Base-by-base conservation (phyloP, 2,113 vertebrate genomes). In the Mus spicilegus region DNA sequence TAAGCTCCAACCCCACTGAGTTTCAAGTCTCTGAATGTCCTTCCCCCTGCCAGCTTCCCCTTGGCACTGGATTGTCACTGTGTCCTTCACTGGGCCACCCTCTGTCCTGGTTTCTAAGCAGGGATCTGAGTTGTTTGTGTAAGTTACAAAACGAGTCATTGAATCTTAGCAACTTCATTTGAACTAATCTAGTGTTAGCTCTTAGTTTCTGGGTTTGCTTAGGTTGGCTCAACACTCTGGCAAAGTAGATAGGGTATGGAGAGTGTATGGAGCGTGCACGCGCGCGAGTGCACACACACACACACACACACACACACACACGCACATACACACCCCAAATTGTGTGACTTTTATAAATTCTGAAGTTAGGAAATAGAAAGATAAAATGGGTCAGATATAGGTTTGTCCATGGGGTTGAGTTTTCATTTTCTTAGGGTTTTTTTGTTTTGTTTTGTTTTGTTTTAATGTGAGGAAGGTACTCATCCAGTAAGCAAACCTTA, bases 141-240 rank as follows among this genome's bases (percentile, higher is more conserved):
- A 69, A 26, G n/a, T 92, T 51, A 94, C 85, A 96, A 69, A 67
- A 51, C 5, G 33, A 87, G 13, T 90, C 72, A 82, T 0, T 49
- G 13, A 92, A 67, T 90, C 90, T 87, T 58, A 77, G 51, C 46
- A 86, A 70, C 22, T 90, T 93, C 65, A 73, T 82, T 87, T 65
- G 46, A 49, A 49, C 76, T 39, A 88, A 87, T 42, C 24, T n/a
- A 22, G 73, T 75, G 94, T 89, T 30, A 56, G 33, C 17, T 87
- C 73, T 86, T 78, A 81, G 54, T 81, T 73, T 61, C 77, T 36
- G 22, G 39, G 17, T 54, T 87, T 30, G 17, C 80, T 89, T 30
- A 69, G 33, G 78, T 16, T 30, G 70, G 33, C 58, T 82, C 80
- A 76, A 76, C 9, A 20, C 33, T 91, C 84, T 88, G 39, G n/a